A percentile compares a stretch with the other conserved stretches of the same genome.
Conservation (phyloP, 2,113 vertebrate species). For the Colinus virginianus region DNA sequence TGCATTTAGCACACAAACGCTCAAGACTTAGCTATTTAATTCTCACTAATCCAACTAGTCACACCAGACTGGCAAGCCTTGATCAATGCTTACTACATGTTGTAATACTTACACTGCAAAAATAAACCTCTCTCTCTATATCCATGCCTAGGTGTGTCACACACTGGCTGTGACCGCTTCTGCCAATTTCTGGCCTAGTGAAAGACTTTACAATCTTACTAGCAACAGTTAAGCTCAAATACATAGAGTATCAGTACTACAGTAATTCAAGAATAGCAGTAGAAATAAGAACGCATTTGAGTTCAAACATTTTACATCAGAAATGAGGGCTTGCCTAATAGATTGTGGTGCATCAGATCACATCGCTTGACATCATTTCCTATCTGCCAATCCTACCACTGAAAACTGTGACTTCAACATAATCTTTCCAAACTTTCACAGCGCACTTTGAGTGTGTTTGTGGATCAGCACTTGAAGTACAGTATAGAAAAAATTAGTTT, state of each 20-base stretch:
- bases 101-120: background rate
- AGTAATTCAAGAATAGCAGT: background rate
- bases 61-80: background rate
- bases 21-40: background rate
- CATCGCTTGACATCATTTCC: background rate
- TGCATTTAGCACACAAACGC: background rate
- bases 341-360: background rate
- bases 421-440: background rate
- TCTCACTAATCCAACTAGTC: background rate
- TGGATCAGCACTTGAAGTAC: background rate
- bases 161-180: background rate
- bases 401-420: background rate
- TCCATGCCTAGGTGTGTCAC: background rate
- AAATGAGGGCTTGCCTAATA: background rate
- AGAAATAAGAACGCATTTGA: background rate
- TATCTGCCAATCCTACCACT: background rate
- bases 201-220: background rate
- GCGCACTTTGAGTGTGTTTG: background rate
- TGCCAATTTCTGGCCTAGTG: background rate
- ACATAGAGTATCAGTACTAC: background rate
- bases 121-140: background rate
- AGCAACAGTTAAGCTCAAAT: background rate
- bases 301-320: background rate
- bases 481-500: background rate
- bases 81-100: background rate